A percentile compares a stretch with the other conserved stretches of the same genome.
Evolutionary conservation across 1,140 invertebrate genomes (phyloP).

Genomic region (Hycleus cichorii): DNA sequence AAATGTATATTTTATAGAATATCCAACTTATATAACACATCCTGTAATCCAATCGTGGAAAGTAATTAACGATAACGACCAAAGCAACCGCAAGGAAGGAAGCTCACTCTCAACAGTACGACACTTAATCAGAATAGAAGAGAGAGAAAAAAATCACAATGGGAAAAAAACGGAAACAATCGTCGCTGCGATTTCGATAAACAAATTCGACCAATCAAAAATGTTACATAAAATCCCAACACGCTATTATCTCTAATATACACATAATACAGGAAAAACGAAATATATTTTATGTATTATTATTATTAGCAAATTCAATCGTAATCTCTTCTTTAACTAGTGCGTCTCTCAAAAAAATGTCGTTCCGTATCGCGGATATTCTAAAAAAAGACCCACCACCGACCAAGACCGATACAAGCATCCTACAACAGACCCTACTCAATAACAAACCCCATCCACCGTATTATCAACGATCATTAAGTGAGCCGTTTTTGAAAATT

Average conservation of each 20-base stretch:
- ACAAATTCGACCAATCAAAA: slow-evolving; percentile 13
- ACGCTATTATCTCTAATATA: slow-evolving; percentile 15
- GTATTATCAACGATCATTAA: slow-evolving; percentile 9
- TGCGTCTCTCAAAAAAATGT: slow-evolving; percentile 7
- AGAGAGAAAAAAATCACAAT: slow-evolving; percentile 2
- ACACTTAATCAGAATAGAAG: too few species aligned
- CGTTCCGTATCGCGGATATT: slow-evolving; percentile 25
- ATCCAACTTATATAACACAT: too few species aligned
- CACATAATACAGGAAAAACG: slow-evolving; percentile 3
- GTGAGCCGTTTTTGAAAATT: slow-evolving; percentile 1
- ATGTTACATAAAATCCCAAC: slow-evolving; percentile 15
- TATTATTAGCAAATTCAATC: too few species aligned
- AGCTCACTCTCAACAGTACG: slow-evolving; percentile 2
- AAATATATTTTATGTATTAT: too few species aligned
- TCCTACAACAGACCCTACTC: slow-evolving; percentile 21
- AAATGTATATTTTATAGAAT: slow-evolving; percentile 1
- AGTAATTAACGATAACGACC: neutral
- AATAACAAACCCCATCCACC: slow-evolving; percentile 7
- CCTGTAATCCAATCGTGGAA: neutral
- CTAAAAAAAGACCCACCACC: slow-evolving; percentile 19
- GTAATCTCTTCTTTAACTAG: too few species aligned
- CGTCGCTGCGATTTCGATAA: slow-evolving; percentile 16
- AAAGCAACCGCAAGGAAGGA: slow-evolving; percentile 15
- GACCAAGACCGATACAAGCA: slow-evolving; percentile 3
- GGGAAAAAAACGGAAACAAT: slow-evolving; percentile 19